phyloP scores from a whole-genome alignment of 2,888 invertebrate genomes.

The Nezara viridula region DNA sequence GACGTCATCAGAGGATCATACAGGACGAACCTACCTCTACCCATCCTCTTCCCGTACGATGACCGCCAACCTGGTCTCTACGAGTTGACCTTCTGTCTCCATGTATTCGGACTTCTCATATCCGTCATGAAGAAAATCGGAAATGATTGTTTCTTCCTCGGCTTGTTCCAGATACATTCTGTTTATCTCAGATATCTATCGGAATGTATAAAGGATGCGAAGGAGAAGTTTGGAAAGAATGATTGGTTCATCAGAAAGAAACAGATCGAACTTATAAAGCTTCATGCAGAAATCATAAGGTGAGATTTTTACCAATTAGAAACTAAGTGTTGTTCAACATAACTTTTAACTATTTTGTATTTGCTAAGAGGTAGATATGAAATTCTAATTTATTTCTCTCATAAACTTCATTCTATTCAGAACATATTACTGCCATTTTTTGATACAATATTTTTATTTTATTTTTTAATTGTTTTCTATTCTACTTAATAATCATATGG shows the following conservation, averaged over 20 bases:
- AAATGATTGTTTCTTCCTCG: slow-evolving; percentile 43
- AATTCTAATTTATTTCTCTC: too few relatives aligned
- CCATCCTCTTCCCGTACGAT: neutral
- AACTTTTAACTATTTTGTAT: too few relatives aligned
- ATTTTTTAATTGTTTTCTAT: too few relatives aligned
- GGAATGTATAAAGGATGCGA: neutral
- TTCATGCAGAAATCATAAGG: slow-evolving; percentile 47
- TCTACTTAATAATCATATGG: too few relatives aligned
- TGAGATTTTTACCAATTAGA: neutral
- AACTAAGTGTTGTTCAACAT: too few relatives aligned
- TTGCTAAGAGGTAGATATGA: too few relatives aligned
- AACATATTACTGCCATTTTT: too few relatives aligned
- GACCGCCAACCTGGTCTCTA: neutral
- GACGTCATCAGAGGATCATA: slow-evolving; percentile 13
- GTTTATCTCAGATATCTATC: slow-evolving; percentile 39
- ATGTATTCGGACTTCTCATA: slow-evolving; percentile 33
- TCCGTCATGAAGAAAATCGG: slow-evolving; percentile 53
- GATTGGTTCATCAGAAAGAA: neutral
- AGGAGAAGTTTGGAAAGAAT: neutral
- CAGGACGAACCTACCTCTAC: slow-evolving; percentile 25
- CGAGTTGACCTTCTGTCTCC: slow-evolving; percentile 15
- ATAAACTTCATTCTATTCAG: too few relatives aligned
- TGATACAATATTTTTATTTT: too few relatives aligned
- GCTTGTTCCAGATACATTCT: slow-evolving; percentile 48
- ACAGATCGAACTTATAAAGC: neutral